Evolutionary conservation across 2,797 vertebrate genomes (phyloP), one percentile per base, ranked within the genome.

Genomic region (Macrochelys suwanniensis): DNA sequence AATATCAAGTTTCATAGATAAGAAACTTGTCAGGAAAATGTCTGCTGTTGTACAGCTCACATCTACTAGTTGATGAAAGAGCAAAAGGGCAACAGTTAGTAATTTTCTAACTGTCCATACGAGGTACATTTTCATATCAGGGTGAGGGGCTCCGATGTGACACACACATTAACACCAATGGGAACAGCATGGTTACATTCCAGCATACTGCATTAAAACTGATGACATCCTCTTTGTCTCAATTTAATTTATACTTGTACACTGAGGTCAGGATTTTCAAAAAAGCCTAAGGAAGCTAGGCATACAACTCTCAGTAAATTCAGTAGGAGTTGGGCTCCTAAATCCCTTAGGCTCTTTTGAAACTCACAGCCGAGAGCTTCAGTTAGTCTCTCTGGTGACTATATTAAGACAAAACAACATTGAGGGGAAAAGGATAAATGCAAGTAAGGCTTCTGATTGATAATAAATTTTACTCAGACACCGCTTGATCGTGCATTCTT

Each of bases 1-100:
- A 57, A 83, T 89, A 92, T 86, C 47, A 88, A 33, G 79, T 93
- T 92, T 90, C 25, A 87, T 82, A 88, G 54, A 53, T 12, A 37
- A 1, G 25, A 61, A 42, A 42, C 37, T 42, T 33, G 47, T 50
- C 51, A 93, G 15, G 51, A 85, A 79, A 90, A 93, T 76, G 74
- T 5, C 82, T 94, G 8, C 37, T 96, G 81, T 65, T 56, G 92
- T 23, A 1, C 0, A 71, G 54, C 10, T 9, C 2, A 47, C 10
- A 37, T 82, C 90, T 90, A 11, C 37, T 83, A 82, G 21, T 4
- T 91, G 49, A 47, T 59, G 51, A 71, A 88, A 90, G 26, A 78
- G 45, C 47, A 87, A 92, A 90, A 88, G 15, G 45, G 83, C 61
- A 82, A 59, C 16, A 37, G 23, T 74, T 31, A 87, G 1, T 26